These are phyloP conservation scores for Ceyx cyanopectus DNA, from an alignment of 2,113 vertebrate genomes.

Conservation along the genomic window DNA sequence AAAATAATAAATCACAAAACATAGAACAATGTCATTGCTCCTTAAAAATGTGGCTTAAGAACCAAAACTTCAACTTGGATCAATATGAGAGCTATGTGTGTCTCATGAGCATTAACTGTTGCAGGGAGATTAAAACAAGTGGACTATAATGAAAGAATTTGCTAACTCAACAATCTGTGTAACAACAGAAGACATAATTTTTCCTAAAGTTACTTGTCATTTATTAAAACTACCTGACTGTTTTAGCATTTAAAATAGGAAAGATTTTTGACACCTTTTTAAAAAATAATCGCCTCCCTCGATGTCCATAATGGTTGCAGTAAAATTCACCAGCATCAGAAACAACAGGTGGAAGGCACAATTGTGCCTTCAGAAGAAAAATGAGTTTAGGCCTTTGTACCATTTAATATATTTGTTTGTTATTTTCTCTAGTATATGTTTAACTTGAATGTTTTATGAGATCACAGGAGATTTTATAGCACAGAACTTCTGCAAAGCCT, in stretches of 20 bases:
- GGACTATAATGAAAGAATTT: background rate
- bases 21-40: background rate
- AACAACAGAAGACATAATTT: background rate
- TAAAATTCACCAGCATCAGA: background rate
- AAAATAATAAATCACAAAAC: background rate
- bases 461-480: background rate
- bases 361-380: background rate
- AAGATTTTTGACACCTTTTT: background rate
- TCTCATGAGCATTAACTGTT: background rate
- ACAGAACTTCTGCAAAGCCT: background rate
- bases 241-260: background rate
- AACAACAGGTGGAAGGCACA: background rate
- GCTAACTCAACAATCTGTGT: background rate
- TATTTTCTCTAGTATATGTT: background rate
- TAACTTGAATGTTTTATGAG: background rate
- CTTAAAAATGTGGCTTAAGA: background rate
- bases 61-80: background rate
- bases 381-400: background rate
- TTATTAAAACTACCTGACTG: background rate
- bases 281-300: background rate
- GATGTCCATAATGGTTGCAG: background rate
- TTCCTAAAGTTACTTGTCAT: background rate
- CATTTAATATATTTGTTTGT: conserved; percentile 3
- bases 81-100: background rate
- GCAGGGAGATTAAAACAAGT: background rate